Base-by-base conservation (phyloP, 92 coral and sea anemone species). In the Nematostella vectensis region DNA sequence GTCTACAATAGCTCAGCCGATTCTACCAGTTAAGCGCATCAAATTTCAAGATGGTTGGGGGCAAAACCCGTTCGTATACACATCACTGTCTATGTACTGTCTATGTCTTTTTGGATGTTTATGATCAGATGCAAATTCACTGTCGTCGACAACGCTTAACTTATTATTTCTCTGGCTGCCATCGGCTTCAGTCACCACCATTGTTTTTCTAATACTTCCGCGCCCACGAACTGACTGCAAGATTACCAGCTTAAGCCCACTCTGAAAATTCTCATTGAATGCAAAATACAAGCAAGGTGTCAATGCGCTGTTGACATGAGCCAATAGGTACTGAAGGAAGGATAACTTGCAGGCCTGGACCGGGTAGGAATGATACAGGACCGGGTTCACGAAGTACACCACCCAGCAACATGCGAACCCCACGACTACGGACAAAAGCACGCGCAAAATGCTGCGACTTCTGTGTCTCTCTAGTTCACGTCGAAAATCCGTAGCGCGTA, bases 281-380 rank as follows among this genome's bases (percentile, higher is more conserved):
- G 30, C 1, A 23, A 54, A 58, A 39, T 66, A 67, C 21, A 79
- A 19, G 23, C 77, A 67, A 4, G 89, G 89, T 45, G 72, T 82
- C 20, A 82, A 26, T 23, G 76, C 84, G 26, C 84, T 71, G 62
- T 70, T 66, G 19, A 48, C 40, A 47, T 77, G 79, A 0, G 71
- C 73, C 20, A 77, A 44, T 33, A 69, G 59, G 30, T 48, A 55
- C 11, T 58, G 57, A 2, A 69, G 45, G 29, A 67, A 59, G 11
- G 10, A 19, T 38, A 76, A 30, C 24, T 19, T 18, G 53, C 89
- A 82, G 11, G 75, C 76, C n/a, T 36, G 47, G 1, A 54, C n/a
- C 16, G 59, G 59, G 8, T 54, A 27, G 59, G 13, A 54, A 10
- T 29, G 4, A 24, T 54, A 28, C 25, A 75, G 61, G 11, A 74